A percentile compares a stretch with the other conserved stretches of the same genome.
phyloP scores from a whole-genome alignment of 2,113 vertebrate species.

The Genyomyrus donnyi region DNA sequence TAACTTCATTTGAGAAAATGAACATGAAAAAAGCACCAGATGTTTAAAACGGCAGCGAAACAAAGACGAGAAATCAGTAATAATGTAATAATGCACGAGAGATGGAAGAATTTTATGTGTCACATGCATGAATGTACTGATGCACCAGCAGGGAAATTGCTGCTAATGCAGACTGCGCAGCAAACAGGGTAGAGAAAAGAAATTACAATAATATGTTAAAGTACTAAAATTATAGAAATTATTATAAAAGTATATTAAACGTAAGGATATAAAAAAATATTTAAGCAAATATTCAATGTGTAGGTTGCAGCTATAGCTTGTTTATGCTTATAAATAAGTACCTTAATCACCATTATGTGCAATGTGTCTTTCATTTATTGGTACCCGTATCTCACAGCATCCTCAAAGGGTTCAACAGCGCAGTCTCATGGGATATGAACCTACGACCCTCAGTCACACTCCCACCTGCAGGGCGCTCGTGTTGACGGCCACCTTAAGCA shows the following conservation, averaged over 20 bases:
- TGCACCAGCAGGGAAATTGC: background rate
- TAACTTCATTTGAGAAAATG: background rate
- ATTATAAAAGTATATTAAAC: background rate
- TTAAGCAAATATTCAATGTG: background rate
- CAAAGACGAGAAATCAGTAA: background rate
- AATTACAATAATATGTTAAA: background rate
- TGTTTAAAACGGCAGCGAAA: background rate
- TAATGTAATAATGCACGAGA: background rate
- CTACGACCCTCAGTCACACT: background rate
- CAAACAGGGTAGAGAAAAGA: background rate
- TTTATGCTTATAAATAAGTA: background rate
- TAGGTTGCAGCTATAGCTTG: background rate
- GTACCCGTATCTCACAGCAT: background rate
- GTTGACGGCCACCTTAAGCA: constrained; percentile 48
- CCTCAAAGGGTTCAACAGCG: background rate
- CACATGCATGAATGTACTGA: background rate
- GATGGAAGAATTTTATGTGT: background rate
- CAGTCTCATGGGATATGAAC: background rate
- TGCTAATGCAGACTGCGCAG: background rate
- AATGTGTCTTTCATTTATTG: background rate
- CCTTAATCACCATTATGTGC: background rate
- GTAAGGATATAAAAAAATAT: background rate
- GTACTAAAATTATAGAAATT: background rate
- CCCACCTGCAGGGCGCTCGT: constrained; percentile 49
- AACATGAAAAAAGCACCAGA: background rate